Percentiles rank a stretch among this genome's conserved stretches.
Evolutionary conservation across 2,113 vertebrate genomes (phyloP).

Genomic region (Rousettus leschenaultii): DNA sequence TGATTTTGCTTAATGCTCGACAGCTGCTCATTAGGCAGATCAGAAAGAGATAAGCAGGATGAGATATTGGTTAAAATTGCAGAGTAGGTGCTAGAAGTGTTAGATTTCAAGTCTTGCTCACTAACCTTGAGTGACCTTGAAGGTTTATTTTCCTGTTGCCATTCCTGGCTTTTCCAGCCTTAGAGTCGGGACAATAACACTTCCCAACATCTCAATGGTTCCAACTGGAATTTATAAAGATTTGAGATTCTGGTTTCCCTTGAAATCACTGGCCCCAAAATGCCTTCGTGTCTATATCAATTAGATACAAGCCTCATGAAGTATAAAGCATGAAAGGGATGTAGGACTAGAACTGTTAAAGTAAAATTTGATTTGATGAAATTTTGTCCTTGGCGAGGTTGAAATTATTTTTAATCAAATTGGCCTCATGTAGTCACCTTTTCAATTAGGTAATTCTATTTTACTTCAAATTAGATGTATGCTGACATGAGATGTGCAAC

Average conservation of each 20-base stretch:
- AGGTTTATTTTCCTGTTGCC: not conserved
- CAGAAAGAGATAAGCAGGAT: constrained; percentile 63
- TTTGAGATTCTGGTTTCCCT: not conserved
- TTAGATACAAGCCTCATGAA: not conserved
- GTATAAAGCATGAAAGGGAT: not conserved
- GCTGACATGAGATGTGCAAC: not conserved
- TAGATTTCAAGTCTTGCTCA: constrained; percentile 20
- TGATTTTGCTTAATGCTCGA: constrained; percentile 76
- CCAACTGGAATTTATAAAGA: not conserved
- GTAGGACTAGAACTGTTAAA: not conserved
- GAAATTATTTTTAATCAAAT: not conserved
- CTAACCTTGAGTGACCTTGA: constrained; percentile 53
- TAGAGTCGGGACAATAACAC: not conserved
- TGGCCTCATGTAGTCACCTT: not conserved
- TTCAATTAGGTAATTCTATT: not conserved
- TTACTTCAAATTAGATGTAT: not conserved
- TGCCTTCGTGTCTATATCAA: not conserved
- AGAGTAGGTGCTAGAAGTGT: constrained; percentile 33
- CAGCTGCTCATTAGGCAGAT: constrained; percentile 79
- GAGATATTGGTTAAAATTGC: constrained; percentile 53
- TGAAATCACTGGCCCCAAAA: not conserved
- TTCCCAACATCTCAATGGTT: not conserved
- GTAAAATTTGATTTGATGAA: not conserved
- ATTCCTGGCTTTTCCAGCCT: not conserved
- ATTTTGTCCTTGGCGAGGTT: not conserved